Evolutionary conservation across 2,797 vertebrate genomes (phyloP), one percentile per base, ranked within the genome.

Genomic region (Bovichtus variegatus): DNA sequence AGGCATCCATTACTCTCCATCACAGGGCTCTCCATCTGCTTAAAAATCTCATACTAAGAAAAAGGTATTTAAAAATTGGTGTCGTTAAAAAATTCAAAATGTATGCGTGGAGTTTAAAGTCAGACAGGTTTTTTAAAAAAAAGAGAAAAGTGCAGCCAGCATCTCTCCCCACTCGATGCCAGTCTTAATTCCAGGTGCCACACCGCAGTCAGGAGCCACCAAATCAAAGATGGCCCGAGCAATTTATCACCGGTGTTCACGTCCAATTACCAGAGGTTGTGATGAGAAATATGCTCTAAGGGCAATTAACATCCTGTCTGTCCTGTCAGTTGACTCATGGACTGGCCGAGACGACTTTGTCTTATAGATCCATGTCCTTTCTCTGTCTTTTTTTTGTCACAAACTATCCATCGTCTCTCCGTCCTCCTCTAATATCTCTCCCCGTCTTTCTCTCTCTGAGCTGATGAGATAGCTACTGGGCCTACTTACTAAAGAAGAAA

Each of bases 181-280:
- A 73, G 60, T 84, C 80, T 79, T 86, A 62, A 89, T 91, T 82
- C 76, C 62, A 83, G 66, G 71, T 85, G 69, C 75, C 73, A 69
- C 78, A 15, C 49, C 82, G 82, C 75, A 78, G 71, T 86, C 82
- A 68, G 57, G 18, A 87, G 65, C 50, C 66, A 82, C 80, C 76
- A 81, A 90, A 91, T 90, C 82, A 87, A 88, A 86, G 84, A 75
- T 76, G 84, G 83, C 87, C 86, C 2, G 40, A 60, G 83, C 85
- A 83, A 92, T 92, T 92, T 80, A 93, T 93, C 90, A 92, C 87
- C 71, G 29, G 75, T 69, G 77, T 80, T 91, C 78, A 86, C 71
- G 86, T 91, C 88, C 85, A 92, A 91, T 91, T 90, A 91, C 79
- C 74, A 77, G 81, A 65, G 64, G 82, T 59, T 74, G 81, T 84